Percentiles rank a stretch among this genome's conserved stretches.
phyloP scores from a whole-genome alignment of 2,113 vertebrate genomes.

The Oreotrochilus melanogaster region DNA sequence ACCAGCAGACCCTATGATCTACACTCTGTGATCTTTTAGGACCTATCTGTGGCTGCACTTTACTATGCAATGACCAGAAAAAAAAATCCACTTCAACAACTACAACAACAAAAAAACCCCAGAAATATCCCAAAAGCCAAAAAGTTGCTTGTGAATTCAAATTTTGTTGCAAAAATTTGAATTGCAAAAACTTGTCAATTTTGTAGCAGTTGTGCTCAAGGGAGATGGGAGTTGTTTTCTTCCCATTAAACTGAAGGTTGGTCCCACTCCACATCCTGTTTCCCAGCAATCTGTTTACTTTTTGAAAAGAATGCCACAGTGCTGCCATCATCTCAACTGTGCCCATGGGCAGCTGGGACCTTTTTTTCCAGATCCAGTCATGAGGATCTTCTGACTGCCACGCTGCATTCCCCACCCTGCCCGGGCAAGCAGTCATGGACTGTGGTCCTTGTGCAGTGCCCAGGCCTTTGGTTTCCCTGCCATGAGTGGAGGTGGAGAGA shows the following conservation, averaged over 20 bases:
- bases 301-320: not conserved
- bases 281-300: not conserved
- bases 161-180: not conserved
- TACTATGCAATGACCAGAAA: not conserved
- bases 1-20: not conserved
- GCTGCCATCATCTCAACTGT: not conserved
- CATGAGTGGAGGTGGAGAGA: not conserved
- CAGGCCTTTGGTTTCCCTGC: not conserved
- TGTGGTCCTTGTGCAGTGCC: accelerated
- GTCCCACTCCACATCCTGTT: not conserved
- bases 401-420: not conserved
- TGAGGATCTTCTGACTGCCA: not conserved
- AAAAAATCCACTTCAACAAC: not conserved
- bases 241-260: not conserved
- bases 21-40: not conserved
- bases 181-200: not conserved
- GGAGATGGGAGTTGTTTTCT: not conserved
- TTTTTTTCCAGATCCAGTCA: not conserved
- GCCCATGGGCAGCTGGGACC: not conserved
- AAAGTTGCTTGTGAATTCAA: not conserved
- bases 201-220: not conserved
- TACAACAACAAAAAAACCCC: not conserved
- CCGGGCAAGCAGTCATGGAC: not conserved
- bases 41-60: not conserved
- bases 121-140: not conserved